phyloP scores from a whole-genome alignment of 1,140 invertebrate species.

The Solenopsis invicta region DNA sequence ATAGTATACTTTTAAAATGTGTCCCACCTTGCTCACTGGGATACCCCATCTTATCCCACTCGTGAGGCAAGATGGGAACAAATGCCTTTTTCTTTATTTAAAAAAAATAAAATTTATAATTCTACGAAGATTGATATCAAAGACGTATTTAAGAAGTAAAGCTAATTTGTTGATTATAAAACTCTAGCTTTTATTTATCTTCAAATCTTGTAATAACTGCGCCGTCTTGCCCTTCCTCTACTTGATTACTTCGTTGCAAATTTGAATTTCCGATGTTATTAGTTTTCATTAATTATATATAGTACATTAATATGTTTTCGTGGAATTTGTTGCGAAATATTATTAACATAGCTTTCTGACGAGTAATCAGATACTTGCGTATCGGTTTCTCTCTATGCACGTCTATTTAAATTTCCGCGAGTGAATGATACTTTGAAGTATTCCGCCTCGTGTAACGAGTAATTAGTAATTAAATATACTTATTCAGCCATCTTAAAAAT shows the following conservation, averaged over 20 bases:
- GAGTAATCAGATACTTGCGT: neutral
- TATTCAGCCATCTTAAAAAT: neutral
- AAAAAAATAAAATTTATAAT: no score
- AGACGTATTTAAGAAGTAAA: no score
- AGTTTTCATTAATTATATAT: neutral
- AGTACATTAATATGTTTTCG: neutral
- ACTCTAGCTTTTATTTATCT: no score
- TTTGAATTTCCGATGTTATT: neutral
- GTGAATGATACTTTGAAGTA: neutral
- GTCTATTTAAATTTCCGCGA: conserved; percentile 10
- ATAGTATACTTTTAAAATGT: no score
- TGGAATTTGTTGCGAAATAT: neutral
- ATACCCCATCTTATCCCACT: no score
- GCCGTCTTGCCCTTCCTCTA: no score
- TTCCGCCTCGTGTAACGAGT: neutral
- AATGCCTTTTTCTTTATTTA: no score
- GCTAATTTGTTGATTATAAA: no score
- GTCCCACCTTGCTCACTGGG: no score
- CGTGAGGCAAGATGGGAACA: no score
- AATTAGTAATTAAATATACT: conserved; percentile 24
- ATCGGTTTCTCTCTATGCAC: neutral
- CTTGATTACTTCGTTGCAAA: neutral
- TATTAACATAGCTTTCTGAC: neutral
- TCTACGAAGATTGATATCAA: no score
- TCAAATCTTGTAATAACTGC: no score